Conservation (phyloP, 1,140 invertebrate genomes). For the Macrosteles quadrilineatus region DNA sequence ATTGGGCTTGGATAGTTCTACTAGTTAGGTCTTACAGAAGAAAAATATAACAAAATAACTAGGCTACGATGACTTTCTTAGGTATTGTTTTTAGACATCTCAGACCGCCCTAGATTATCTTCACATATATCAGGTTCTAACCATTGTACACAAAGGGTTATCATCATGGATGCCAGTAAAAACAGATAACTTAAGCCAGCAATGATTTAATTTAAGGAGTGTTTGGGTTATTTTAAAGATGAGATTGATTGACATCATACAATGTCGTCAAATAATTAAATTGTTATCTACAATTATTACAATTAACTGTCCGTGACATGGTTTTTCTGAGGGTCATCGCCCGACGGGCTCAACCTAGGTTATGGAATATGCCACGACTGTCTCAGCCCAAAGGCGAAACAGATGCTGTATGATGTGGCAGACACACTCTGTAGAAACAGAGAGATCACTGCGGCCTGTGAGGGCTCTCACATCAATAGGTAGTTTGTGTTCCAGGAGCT, state of each 20-base stretch:
- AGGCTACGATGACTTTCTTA: too few relatives aligned
- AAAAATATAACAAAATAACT: too few relatives aligned
- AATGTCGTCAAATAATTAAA: too few relatives aligned
- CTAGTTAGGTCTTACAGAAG: too few relatives aligned
- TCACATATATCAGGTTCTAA: constrained; percentile 25
- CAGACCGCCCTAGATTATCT: constrained; percentile 35
- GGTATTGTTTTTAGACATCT: too few relatives aligned
- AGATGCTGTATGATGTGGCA: constrained; percentile 60
- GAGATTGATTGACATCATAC: too few relatives aligned
- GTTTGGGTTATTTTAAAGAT: too few relatives aligned
- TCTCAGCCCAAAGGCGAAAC: constrained; percentile 56
- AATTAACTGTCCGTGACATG: constrained; percentile 62
- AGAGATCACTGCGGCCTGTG: background rate
- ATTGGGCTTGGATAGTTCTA: too few relatives aligned
- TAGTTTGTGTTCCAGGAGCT: background rate
- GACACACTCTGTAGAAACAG: constrained; percentile 31
- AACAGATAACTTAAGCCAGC: too few relatives aligned
- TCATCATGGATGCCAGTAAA: constrained; percentile 30
- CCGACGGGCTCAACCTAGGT: constrained; percentile 66
- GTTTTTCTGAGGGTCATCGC: constrained; percentile 67
- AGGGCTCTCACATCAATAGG: background rate
- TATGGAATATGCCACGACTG: constrained; percentile 67
- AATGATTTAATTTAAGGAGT: too few relatives aligned
- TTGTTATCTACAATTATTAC: too few relatives aligned
- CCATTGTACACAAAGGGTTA: constrained; percentile 28